Evolutionary conservation across 2,113 vertebrate genomes (phyloP).

Genomic region (Tretioscincus oriximinensis): DNA sequence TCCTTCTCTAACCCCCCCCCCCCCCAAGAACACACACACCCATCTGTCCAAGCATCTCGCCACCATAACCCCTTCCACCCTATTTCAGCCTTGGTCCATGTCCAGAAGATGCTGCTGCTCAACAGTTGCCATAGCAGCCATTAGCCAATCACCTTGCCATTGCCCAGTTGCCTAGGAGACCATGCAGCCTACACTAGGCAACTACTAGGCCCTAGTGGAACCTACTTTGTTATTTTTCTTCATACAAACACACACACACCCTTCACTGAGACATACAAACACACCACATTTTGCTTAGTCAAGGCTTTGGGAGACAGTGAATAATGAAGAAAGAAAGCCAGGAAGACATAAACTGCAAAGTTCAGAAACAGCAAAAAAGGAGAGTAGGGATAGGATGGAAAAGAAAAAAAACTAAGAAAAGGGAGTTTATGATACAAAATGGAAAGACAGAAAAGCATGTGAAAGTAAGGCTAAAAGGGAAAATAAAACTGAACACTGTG

Average conservation of each 20-base stretch:
- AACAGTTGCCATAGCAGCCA: conserved; percentile 62
- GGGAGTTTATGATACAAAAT: too few relatives aligned
- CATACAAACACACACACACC: neutral
- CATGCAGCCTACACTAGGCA: conserved; percentile 53
- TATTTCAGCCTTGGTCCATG: conserved; percentile 10
- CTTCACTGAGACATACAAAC: neutral
- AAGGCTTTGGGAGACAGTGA: neutral
- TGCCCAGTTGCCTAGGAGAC: conserved; percentile 67
- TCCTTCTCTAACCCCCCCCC: neutral
- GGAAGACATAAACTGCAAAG: too few relatives aligned
- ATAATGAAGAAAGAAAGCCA: neutral
- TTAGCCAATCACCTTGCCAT: conserved; percentile 57
- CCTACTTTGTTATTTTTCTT: neutral
- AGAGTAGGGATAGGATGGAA: too few relatives aligned
- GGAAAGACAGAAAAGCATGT: neutral
- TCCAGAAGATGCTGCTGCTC: conserved; percentile 45
- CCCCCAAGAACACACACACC: neutral
- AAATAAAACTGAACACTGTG: neutral
- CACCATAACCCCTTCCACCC: neutral
- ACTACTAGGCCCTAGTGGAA: conserved; percentile 3
- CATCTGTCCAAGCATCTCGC: neutral
- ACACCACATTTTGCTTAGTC: neutral
- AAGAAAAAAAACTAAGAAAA: neutral
- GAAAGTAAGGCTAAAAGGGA: too few relatives aligned
- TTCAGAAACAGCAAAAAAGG: neutral